Base-by-base conservation (phyloP, 2,113 vertebrate species). In the Cololabis saira region DNA sequence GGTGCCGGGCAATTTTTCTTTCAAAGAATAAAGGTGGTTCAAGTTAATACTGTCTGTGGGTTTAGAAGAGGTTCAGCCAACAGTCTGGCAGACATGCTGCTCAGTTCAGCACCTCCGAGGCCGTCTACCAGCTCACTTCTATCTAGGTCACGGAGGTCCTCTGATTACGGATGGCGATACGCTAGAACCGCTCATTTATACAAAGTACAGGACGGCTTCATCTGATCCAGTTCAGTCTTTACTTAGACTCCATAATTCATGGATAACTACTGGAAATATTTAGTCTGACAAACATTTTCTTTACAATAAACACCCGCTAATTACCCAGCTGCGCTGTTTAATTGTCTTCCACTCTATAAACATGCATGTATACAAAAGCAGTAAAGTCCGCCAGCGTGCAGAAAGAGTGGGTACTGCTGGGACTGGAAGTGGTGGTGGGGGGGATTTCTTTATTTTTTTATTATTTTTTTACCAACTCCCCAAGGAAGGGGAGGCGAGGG, bases 1-100 rank as follows among this genome's bases (percentile, higher is more conserved):
- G 87, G 83, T 90, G 90, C 87, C 83, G 86, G 89, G 87, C 90
- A 90, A 90, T 91, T 89, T 91, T 87, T 90, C 86, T 86, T 90
- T 90, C 86, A 90, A 91, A 92, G 89, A 88, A 90, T 87, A 89
- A 91, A 89, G 85, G 86, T 90, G 87, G 88, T 90, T 90, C 80
- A 86, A 88, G 91, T 88, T 90, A 88, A 90, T 90, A 68, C 88
- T 86, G 88, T 92, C 87, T 92, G 87, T 90, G 87, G 83, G 83
- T 90, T 91, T 88, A 85, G 90, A 83, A 83, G 75, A 86, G 86
- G 83, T 89, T 90, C 86, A 86, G 86, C 85, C 82, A 84, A 67
- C 81, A 87, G 88, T 90, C 89, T 91, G 47, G 82, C 71, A 87
- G 85, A 86, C 82, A 85, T 60, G 88, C 82, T 77, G 82, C 83